Base-by-base conservation (phyloP, 2,113 vertebrate species). In the Lepus timidus region DNA sequence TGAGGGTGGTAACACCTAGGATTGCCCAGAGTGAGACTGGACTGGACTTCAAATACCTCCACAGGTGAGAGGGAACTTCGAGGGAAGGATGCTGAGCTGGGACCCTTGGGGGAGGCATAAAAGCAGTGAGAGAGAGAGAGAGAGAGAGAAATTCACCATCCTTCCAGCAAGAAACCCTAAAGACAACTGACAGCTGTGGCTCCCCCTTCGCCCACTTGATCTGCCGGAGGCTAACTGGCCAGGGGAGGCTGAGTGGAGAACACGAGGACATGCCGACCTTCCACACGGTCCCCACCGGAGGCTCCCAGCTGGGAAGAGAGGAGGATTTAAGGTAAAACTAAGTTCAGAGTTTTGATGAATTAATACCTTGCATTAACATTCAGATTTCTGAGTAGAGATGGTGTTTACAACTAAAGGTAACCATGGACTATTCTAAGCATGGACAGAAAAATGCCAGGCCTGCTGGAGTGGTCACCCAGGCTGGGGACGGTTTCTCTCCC, bases 261-360 rank as follows among this genome's bases (percentile, higher is more conserved):
- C 68, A 64, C 68, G 9, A 88, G 95, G 51, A 90, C 88, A 82
- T 17, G 51, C 87, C 85, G 86, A 67, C 22, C 20, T 25, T 31
- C 49, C 23, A 5, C 2, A n/a, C 27, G 51, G 73, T 88, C 83
- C 61, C 75, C 67, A 44, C 52, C 20, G 73, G 12, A 52, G 83
- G 73, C 31, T 75, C 73, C 90, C 75, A 89, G 84, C 68, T 93
- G 67, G 62, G 22, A 52, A 13, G 25, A 76, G 82, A 88, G 73
- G 75, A 84, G 52, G 33, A 68, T 75, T 27, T 51, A 71, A 76
- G 87, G 79, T 81, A 88, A 58, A 91, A 91, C 19, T 61, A 85
- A 85, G 36, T 88, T 88, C 68, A 62, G 88, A n/a, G 73, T 78
- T 75, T 61, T 61, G 44, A 52, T 73, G 88, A 91, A 36, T 58